Evolutionary conservation across 2,888 invertebrate genomes (phyloP), one percentile per base, ranked within the genome.

Genomic region (Spatulosminthurus flaviceps): DNA sequence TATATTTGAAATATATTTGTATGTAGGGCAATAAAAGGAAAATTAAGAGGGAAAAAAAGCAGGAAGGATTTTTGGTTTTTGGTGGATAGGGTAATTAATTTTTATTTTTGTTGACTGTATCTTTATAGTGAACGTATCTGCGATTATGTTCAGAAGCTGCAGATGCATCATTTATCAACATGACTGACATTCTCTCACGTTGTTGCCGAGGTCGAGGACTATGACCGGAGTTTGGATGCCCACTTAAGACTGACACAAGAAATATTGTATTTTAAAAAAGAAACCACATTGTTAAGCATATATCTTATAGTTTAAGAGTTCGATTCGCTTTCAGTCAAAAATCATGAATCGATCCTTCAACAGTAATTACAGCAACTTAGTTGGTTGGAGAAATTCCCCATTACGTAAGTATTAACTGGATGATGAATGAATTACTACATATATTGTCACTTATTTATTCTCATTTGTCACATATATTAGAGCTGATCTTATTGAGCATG

Each of bases 381-480:
- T 21, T 66, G 41, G 29, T 24, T 61, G 75, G 64, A 66, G 75
- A 41, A 75, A n/a, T 34, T 24, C 75, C 41, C 16, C 76, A 24
- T 42, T 64, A 67, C 76, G 76, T 76, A 76, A 76, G 76, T 76
- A 19, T 24, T 51, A n/a, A n/a, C 51, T 42, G 16, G 24, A 75
- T 64, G 73, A 60, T 60, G 72, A 73, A 51, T 73, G 73, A 19
- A 51, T 51, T 51, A 51, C 16, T 9, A 51, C 51, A 51, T 51
- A 19, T 51, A 19, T 51, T 2, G 51, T 19, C n/a, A n/a, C n/a
- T 19, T 5, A 2, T 11, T 2, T 51, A 51, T 51, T 34, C 5
- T 34, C 34, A 34, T 9, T n/a, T n/a, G n/a, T n/a, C n/a, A n/a
- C n/a, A n/a, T n/a, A n/a, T n/a, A n/a, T n/a, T n/a, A n/a, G n/a